These are phyloP conservation scores for Falco biarmicus DNA, from an alignment of 2,797 vertebrate species.

Conservation along the genomic window DNA sequence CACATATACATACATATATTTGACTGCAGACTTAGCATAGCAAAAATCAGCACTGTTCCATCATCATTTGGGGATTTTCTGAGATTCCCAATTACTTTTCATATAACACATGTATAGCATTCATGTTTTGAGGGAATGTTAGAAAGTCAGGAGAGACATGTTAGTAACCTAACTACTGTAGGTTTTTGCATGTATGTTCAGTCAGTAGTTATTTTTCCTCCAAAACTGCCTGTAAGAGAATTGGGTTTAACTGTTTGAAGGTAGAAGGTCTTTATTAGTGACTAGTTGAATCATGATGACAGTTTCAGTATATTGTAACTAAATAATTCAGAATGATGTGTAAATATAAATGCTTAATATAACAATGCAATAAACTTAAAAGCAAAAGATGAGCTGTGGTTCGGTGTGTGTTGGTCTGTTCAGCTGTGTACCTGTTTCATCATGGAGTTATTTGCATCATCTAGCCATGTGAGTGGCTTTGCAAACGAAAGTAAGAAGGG, in stretches of 20 bases:
- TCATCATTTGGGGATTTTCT: neutral
- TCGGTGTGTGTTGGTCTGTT: neutral
- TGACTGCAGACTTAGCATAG: neutral
- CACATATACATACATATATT: neutral
- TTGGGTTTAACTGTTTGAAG: neutral
- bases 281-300: neutral
- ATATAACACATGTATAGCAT: neutral
- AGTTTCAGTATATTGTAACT: conserved; percentile 6
- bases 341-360: conserved; percentile 63
- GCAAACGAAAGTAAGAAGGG: neutral
- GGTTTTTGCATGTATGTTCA: conserved; percentile 1
- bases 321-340: conserved; percentile 32
- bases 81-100: neutral
- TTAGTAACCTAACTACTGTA: neutral
- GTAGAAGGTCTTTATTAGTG: neutral
- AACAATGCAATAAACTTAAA: conserved; percentile 27
- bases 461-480: neutral
- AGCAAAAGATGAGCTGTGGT: neutral
- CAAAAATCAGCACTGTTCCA: neutral
- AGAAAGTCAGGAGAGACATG: neutral
- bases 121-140: neutral
- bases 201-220: neutral
- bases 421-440: neutral
- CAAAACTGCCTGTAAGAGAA: neutral
- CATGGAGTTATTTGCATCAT: neutral